Evolutionary conservation across 2,113 vertebrate genomes (phyloP).

Genomic region (Sceloporus undulatus): DNA sequence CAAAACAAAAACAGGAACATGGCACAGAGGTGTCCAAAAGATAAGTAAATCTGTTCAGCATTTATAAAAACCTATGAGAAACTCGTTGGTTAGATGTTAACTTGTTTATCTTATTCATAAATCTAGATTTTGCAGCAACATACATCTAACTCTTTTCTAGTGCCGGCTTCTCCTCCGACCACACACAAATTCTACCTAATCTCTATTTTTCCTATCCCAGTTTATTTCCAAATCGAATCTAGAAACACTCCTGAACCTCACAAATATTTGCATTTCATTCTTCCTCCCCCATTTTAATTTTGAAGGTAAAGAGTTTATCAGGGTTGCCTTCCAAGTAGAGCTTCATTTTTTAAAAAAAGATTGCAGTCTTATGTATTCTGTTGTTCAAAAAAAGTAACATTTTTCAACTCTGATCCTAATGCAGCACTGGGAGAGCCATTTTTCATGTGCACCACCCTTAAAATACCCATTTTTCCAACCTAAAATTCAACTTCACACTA

Average conservation of each 20-base stretch:
- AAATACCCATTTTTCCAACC: neutral
- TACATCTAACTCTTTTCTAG: neutral
- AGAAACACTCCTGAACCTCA: no score
- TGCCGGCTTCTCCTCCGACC: neutral
- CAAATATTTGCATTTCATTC: no score
- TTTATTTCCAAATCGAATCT: neutral
- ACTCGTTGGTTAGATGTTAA: neutral
- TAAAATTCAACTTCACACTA: neutral
- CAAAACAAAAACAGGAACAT: neutral
- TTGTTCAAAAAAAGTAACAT: no score
- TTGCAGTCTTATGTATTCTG: no score
- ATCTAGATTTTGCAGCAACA: neutral
- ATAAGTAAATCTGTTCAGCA: neutral
- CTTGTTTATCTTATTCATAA: neutral
- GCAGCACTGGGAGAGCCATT: neutral
- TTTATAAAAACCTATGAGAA: neutral
- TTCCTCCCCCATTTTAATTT: no score
- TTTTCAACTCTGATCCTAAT: neutral
- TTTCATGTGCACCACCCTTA: neutral
- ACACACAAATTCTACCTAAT: neutral
- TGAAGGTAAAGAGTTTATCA: no score
- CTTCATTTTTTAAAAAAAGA: neutral
- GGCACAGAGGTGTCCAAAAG: neutral
- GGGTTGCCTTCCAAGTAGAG: no score
- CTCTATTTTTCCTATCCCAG: neutral